phyloP scores from a whole-genome alignment of 1,140 invertebrate genomes.

The Streblospio benedicti region DNA sequence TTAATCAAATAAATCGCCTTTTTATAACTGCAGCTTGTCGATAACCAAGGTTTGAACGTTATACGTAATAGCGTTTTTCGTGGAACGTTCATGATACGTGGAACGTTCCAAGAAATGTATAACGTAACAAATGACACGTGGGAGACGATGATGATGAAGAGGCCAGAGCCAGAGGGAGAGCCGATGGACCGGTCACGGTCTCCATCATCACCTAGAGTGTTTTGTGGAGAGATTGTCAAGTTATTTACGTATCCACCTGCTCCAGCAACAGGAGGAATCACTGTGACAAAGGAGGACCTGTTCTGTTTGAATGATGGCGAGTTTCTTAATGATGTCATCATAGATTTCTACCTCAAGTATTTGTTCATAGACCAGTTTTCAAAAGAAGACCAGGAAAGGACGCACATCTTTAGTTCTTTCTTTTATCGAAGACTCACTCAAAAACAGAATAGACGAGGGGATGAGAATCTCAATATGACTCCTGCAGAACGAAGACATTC shows the following conservation, averaged over 20 bases:
- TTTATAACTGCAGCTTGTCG: too few relatives aligned
- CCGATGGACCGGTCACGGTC: slow-evolving; percentile 6
- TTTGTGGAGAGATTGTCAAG: slow-evolving; percentile 8
- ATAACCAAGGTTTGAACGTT: too few relatives aligned
- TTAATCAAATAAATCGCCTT: too few relatives aligned
- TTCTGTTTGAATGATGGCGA: slow-evolving; percentile 81
- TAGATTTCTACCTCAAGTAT: slow-evolving; percentile 94
- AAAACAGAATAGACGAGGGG: slow-evolving; percentile 50
- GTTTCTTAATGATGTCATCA: slow-evolving; percentile 94
- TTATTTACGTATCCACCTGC: slow-evolving; percentile 47
- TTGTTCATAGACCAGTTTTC: slow-evolving; percentile 65
- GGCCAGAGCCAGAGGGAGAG: slow-evolving; percentile 2
- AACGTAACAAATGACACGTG: too few relatives aligned
- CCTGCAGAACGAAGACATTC: slow-evolving; percentile 74
- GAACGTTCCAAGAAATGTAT: too few relatives aligned
- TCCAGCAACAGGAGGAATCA: slow-evolving; percentile 60
- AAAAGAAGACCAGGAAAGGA: slow-evolving; percentile 63
- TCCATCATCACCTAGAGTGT: slow-evolving; percentile 2
- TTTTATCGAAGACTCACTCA: slow-evolving; percentile 91
- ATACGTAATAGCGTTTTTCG: too few relatives aligned
- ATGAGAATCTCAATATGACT: slow-evolving; percentile 58
- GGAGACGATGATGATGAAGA: background rate
- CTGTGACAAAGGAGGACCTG: slow-evolving; percentile 85
- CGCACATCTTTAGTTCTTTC: slow-evolving; percentile 92
- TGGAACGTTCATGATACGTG: too few relatives aligned